Conservation (phyloP, 2,113 vertebrate species). For the Rhineura floridana region DNA sequence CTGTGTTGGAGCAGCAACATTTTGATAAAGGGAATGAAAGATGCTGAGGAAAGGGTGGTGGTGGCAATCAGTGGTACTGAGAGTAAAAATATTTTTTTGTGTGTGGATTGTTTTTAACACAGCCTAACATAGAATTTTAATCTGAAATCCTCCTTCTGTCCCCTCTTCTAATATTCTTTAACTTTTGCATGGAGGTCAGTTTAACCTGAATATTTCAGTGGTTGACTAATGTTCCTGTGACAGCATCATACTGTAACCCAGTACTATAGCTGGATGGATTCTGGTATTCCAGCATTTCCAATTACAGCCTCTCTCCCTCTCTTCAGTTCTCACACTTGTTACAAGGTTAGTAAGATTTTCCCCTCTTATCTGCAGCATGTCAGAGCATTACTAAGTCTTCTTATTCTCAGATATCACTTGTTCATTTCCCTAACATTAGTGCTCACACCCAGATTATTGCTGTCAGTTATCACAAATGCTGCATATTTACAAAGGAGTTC, state of each 20-base stretch:
- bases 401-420: not conserved
- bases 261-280: not conserved
- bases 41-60: not conserved
- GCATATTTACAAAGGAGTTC: conserved; percentile 18
- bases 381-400: not conserved
- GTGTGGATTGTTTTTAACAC: not conserved
- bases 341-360: not conserved
- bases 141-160: not conserved
- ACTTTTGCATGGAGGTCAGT: not conserved
- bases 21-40: not conserved
- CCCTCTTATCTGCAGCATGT: not conserved
- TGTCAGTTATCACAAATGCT: not conserved
- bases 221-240: not conserved
- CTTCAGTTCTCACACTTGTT: not conserved
- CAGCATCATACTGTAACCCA: not conserved
- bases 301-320: not conserved
- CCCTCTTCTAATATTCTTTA: not conserved
- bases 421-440: conserved; percentile 19
- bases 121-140: not conserved
- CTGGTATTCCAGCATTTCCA: conserved; percentile 22
- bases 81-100: not conserved
- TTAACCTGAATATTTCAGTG: not conserved
- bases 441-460: not conserved
- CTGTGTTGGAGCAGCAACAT: not conserved
- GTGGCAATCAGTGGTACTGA: too few species aligned